Base-by-base conservation (phyloP, 2,888 invertebrate species). In the Cheilosia pagana region DNA sequence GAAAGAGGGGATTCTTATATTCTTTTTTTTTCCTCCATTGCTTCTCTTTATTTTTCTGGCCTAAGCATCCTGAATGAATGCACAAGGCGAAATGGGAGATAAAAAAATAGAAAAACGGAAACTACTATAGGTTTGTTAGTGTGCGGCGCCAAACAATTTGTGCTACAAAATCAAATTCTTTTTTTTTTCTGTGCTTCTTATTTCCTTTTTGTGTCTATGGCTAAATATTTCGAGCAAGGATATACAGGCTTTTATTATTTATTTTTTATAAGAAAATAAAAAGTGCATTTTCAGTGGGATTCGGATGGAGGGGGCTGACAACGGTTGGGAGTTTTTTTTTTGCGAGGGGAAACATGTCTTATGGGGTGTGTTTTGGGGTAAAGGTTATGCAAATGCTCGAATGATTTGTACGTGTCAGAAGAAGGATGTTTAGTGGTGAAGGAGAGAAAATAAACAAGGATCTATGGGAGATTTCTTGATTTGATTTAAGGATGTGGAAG, bases 321-420 rank as follows among this genome's bases (percentile, higher is more conserved):
- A 23, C 7, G 12, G 50, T 41, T 25, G 41, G 70, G 43, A 52
- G 43, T 45, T 81, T 59, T 60, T 60, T 65, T 60, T 53, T 39
- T 53, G 60, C 12, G 8, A 53, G 16, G 21, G n/a, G 23, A 31
- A 31, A 52, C 55, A 53, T 21, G 35, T 59, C 62, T 75, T 70
- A 39, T 60, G 75, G 65, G 67, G 23, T 50, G 50, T 67, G 21
- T 79, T 65, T 39, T 65, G 45, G 75, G 70, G 43, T 59, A 76
- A 75, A 85, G 75, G 85, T 79, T 85, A 81, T 79, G 85, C 81
- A 85, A 81, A 85, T 81, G 75, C 75, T 76, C 25, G 71, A 85
- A 85, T 85, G 81, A 85, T 85, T 85, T 81, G 81, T 81, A 85
- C 85, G 81, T 85, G 81, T 76, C 76, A 65, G 75, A 57, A 71